These are phyloP conservation scores for Anguilla japonica DNA, from an alignment of 2,113 vertebrate species.

Conservation along the genomic window DNA sequence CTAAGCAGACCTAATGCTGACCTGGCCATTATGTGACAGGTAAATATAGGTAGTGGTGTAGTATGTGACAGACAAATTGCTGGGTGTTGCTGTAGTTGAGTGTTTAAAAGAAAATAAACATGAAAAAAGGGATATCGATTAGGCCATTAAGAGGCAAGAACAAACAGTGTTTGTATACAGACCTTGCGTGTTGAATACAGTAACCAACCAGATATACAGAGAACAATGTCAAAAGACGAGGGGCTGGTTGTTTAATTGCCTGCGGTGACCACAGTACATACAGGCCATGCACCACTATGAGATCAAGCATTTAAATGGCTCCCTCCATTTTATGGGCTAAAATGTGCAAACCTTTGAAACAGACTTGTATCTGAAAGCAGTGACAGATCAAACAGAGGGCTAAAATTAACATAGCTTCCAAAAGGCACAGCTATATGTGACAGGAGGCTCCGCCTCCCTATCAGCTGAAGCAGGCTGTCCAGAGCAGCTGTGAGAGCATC, in stretches of 20 bases:
- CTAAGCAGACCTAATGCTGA: background rate
- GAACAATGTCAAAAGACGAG: background rate
- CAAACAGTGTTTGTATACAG: background rate
- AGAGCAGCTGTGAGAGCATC: background rate
- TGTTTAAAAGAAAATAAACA: no score
- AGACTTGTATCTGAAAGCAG: background rate
- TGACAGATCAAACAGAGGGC: background rate
- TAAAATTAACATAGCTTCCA: background rate
- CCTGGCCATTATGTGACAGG: background rate
- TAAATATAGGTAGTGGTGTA: background rate
- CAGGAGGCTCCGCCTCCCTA: background rate
- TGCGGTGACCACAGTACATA: background rate
- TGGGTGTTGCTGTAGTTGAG: no score
- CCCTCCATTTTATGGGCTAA: background rate
- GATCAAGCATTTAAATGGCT: background rate
- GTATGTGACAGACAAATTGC: no score
- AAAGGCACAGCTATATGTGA: background rate
- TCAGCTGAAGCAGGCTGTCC: background rate
- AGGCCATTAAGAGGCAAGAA: background rate
- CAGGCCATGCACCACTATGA: background rate
- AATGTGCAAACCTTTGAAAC: background rate
- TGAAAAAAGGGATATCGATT: no score
- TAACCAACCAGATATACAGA: no score
- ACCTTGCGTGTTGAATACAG: no score
- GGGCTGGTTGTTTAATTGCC: background rate